Evolutionary conservation across 1,140 invertebrate species (phyloP).

Genomic region (Drosophila nasuta): DNA sequence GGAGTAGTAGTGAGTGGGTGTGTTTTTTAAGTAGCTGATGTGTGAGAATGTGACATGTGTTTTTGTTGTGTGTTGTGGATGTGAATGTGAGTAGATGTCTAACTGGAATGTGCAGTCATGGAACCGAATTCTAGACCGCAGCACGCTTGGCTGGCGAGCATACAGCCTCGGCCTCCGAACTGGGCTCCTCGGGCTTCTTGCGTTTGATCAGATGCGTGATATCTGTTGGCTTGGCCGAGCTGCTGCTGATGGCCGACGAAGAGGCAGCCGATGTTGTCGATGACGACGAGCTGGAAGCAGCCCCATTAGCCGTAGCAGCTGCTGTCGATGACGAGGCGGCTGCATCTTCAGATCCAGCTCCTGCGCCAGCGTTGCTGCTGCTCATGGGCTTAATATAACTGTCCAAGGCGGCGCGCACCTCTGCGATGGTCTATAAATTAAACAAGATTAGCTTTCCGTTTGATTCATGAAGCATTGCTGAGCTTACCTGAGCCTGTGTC

Average conservation of each 20-base stretch:
- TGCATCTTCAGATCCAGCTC: constrained; percentile 38
- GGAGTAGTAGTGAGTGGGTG: constrained; percentile 23
- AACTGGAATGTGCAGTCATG: constrained; percentile 67
- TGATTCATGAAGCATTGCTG: too few relatives aligned
- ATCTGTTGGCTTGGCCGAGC: constrained; percentile 79
- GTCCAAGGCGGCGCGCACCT: constrained; percentile 79
- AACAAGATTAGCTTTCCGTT: not conserved
- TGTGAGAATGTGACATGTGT: constrained; percentile 35
- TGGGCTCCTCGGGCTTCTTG: constrained; percentile 82
- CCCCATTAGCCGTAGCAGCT: constrained; percentile 49
- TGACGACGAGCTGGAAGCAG: constrained; percentile 52
- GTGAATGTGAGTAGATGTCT: constrained; percentile 25
- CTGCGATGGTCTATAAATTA: constrained; percentile 68
- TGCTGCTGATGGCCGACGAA: constrained; percentile 72
- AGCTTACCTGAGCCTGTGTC: constrained; percentile 73
- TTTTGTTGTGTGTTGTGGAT: constrained; percentile 33
- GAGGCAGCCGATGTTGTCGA: constrained; percentile 33
- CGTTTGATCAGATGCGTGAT: constrained; percentile 84
- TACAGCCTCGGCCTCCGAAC: constrained; percentile 74
- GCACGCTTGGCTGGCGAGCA: constrained; percentile 79
- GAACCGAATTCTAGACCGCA: constrained; percentile 57
- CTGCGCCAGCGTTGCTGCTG: constrained; percentile 39
- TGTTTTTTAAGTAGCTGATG: constrained; percentile 25
- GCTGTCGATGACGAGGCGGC: constrained; percentile 63
- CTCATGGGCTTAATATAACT: constrained; percentile 78